Conservation (phyloP, 2,113 vertebrate species). For the Hyperoodon ampullatus region DNA sequence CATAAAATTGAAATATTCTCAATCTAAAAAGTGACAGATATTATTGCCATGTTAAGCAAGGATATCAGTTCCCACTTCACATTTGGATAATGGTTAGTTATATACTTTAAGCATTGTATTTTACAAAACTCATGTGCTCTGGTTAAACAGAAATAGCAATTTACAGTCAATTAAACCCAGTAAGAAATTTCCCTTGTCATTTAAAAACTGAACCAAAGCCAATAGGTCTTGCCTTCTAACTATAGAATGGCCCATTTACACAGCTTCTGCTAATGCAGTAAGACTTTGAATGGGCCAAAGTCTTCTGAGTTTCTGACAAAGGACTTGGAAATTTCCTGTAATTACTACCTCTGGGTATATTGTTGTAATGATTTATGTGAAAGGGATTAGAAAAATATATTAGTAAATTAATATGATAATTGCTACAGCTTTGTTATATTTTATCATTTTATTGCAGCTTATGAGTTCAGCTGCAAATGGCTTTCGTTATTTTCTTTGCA, state of each 20-base stretch:
- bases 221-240: background rate
- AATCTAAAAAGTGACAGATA: background rate
- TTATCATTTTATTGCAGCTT: conserved; percentile 17
- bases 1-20: conserved; percentile 51
- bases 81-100: conserved; percentile 8
- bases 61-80: background rate
- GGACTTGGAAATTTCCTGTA: conserved; percentile 38
- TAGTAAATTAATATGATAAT: conserved; percentile 3
- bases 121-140: background rate
- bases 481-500: conserved; percentile 17
- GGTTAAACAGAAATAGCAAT: conserved; percentile 26
- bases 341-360: background rate
- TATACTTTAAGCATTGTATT: background rate
- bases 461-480: background rate
- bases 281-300: background rate
- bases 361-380: background rate
- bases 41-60: conserved; percentile 6
- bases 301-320: conserved; percentile 30
- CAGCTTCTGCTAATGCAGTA: background rate
- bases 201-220: conserved; percentile 63
- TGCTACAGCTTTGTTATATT: background rate
- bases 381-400: conserved; percentile 28
- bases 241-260: background rate
- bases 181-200: conserved; percentile 47
- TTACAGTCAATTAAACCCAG: conserved; percentile 48